These are phyloP conservation scores for Calameuta idolon DNA, from an alignment of 2,888 invertebrate species.

Conservation along the genomic window DNA sequence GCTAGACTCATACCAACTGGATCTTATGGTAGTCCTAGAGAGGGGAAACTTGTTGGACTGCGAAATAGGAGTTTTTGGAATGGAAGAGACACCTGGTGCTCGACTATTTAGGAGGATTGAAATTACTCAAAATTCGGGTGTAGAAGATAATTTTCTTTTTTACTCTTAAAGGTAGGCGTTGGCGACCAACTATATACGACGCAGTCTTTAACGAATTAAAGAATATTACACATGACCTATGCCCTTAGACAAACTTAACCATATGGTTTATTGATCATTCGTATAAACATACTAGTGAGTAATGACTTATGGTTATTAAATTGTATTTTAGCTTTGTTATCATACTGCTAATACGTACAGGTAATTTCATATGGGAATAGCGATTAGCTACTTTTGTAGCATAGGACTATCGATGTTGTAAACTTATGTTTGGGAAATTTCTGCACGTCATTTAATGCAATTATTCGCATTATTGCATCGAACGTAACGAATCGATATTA, in stretches of 20 bases:
- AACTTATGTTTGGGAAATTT: background rate
- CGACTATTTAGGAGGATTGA: too few relatives aligned
- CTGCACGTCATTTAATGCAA: background rate
- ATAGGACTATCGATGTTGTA: background rate
- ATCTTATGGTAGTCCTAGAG: too few relatives aligned
- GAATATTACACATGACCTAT: background rate
- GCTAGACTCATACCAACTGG: too few relatives aligned
- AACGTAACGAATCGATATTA: background rate
- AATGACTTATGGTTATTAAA: too few relatives aligned
- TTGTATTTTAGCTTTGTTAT: too few relatives aligned
- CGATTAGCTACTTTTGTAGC: background rate
- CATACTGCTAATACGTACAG: too few relatives aligned
- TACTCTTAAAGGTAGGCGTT: background rate
- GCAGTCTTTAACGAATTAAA: background rate
- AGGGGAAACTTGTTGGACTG: too few relatives aligned
- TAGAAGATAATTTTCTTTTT: too few relatives aligned
- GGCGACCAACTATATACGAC: background rate
- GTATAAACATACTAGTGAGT: too few relatives aligned
- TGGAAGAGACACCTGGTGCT: too few relatives aligned
- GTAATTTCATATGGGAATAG: background rate
- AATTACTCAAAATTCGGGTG: too few relatives aligned
- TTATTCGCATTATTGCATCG: background rate
- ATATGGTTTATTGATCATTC: background rate
- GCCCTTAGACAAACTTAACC: background rate
- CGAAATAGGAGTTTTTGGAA: too few relatives aligned